Base-by-base conservation (phyloP, 2,113 vertebrate genomes). In the Phaethon lepturus region DNA sequence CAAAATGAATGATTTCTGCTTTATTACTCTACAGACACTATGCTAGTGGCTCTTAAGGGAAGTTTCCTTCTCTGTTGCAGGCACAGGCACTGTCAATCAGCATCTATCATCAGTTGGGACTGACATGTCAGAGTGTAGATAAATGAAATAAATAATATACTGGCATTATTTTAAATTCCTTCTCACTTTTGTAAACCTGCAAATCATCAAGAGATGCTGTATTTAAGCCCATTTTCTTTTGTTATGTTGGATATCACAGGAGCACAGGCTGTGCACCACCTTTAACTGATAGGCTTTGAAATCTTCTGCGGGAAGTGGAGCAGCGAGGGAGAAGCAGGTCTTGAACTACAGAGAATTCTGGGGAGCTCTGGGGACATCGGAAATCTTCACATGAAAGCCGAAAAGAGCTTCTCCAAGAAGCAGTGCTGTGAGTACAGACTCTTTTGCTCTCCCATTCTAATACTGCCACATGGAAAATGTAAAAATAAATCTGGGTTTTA, bases 191-290 rank as follows among this genome's bases (percentile, higher is more conserved):
- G 26, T 66, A 93, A 88, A 76, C 14, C 7, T 1, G 2, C 35
- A 73, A 69, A 96, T 29, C 80, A 13, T n/a, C 73, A 92, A 44
- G 28, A 49, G 44, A 44, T 19, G 26, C 15, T 58, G 22, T 20
- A 75, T 71, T 82, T 91, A 88, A 72, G 31, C 35, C 29, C 73
- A 15, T 64, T 95, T 89, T 87, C 56, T 73, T 63, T 33, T 66
- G 33, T 58, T 47, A 45, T 13, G 6, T 18, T 55, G 49, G 15
- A 5, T 64, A 72, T 33, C 68, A 76, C 7, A 64, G 29, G 15
- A 82, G 47, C 29, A 74, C 25, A 52, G 45, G 26, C 25, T 76
- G 53, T 38, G 19, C 9, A 62, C 12, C 7, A 17, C 20, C 20
- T 59, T 63, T 75, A 82, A 87, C 69, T 50, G 35, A 35, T 5